phyloP scores from a whole-genome alignment of 2,113 vertebrate genomes.

The Regulus satrapa region DNA sequence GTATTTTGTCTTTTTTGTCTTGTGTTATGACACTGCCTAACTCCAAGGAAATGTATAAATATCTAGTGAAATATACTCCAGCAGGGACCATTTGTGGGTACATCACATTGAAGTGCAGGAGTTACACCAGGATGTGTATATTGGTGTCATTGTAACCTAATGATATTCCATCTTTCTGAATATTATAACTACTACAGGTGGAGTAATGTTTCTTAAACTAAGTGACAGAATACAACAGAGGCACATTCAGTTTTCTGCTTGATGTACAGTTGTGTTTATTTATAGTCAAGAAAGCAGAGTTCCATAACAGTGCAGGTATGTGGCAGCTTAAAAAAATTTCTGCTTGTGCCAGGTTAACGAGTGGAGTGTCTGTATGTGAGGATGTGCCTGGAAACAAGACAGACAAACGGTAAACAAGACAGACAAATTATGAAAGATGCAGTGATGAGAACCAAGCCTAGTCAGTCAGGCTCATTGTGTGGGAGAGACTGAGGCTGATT shows the following conservation, averaged over 20 bases:
- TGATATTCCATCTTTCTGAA: not conserved
- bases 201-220: not conserved
- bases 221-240: not conserved
- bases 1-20: not conserved
- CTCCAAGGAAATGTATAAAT: not conserved
- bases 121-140: not conserved
- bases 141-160: not conserved
- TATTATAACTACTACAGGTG: not conserved
- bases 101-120: not conserved
- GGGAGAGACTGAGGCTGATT: not conserved
- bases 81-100: not conserved
- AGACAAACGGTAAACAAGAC: not conserved
- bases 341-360: not conserved
- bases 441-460: not conserved
- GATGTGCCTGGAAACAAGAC: not conserved
- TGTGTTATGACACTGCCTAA: fast-evolving
- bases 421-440: not conserved
- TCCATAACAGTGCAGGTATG: not conserved
- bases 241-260: not conserved
- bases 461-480: not conserved
- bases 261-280: not conserved
- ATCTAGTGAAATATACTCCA: not conserved
- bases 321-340: not conserved
- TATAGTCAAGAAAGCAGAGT: not conserved
- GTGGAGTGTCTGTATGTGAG: not conserved